Conservation (phyloP, 1,140 invertebrate species). For the Achroia grisella region DNA sequence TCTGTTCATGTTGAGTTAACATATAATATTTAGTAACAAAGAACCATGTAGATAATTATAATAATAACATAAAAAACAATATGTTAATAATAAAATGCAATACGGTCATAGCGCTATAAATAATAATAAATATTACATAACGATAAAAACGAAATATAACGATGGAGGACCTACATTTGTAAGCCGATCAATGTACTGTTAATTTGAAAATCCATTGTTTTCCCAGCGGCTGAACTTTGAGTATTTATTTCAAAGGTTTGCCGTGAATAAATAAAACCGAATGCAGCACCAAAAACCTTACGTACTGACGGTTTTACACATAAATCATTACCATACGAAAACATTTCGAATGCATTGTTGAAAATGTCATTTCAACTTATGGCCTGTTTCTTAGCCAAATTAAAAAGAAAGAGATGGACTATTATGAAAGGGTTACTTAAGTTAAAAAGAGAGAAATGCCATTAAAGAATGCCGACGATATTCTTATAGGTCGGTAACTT, state of each 20-base stretch:
- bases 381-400: conserved; percentile 64
- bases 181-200: background rate
- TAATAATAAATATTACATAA: too few relatives aligned
- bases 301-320: conserved; percentile 55
- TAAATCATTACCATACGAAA: conserved; percentile 72
- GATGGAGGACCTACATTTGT: too few relatives aligned
- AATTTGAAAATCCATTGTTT: conserved; percentile 40
- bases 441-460: conserved; percentile 32
- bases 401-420: conserved; percentile 46
- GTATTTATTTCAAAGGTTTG: conserved; percentile 34
- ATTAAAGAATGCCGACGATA: conserved; percentile 54
- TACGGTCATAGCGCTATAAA: too few relatives aligned
- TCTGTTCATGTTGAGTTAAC: conserved; percentile 4
- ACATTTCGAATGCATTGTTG: conserved; percentile 68
- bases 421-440: conserved; percentile 21
- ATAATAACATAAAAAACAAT: too few relatives aligned
- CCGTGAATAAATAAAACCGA: conserved; percentile 39
- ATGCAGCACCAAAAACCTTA: conserved; percentile 42
- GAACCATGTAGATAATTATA: too few relatives aligned
- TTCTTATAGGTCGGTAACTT: background rate
- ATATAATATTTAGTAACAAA: too few relatives aligned
- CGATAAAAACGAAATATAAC: too few relatives aligned
- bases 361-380: conserved; percentile 69
- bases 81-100: too few relatives aligned
- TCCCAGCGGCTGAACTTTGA: conserved; percentile 24